A percentile compares a stretch with the other conserved stretches of the same genome.
Conservation (phyloP, 2,888 invertebrate species). For the Ennomos erosarius region DNA sequence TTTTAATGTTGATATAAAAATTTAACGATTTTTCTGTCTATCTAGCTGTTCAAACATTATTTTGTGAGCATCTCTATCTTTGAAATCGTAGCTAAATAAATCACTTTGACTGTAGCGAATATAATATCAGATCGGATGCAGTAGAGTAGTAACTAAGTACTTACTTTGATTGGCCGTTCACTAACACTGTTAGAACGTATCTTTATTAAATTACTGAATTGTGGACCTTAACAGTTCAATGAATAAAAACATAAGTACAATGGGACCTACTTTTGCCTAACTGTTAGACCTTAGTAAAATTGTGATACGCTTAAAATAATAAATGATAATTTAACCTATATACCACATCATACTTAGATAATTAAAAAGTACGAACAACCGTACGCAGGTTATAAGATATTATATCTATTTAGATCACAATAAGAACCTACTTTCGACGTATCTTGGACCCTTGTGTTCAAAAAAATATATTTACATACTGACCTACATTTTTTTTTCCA, state of each 20-base stretch:
- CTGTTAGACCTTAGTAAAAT: slow-evolving; percentile 62
- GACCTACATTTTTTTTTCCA: slow-evolving; percentile 1
- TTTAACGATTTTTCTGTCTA: slow-evolving; percentile 22
- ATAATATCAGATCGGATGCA: slow-evolving; percentile 9
- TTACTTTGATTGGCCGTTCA: slow-evolving; percentile 8
- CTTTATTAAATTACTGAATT: slow-evolving; percentile 17
- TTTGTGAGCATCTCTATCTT: slow-evolving; percentile 23
- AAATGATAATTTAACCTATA: slow-evolving; percentile 37
- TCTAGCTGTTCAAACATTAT: slow-evolving; percentile 23
- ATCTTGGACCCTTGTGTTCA: slow-evolving; percentile 18
- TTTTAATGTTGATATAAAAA: slow-evolving; percentile 54
- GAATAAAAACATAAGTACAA: slow-evolving; percentile 60
- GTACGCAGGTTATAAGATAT: slow-evolving; percentile 5
- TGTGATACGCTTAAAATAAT: slow-evolving; percentile 59
- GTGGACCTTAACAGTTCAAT: slow-evolving; percentile 49
- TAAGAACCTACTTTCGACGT: slow-evolving; percentile 7
- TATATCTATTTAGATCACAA: slow-evolving; percentile 14
- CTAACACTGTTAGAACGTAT: slow-evolving; percentile 6
- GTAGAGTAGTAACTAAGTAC: slow-evolving; percentile 14
- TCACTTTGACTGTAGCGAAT: slow-evolving; percentile 10
- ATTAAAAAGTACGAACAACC: slow-evolving; percentile 13
- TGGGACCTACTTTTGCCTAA: slow-evolving; percentile 74
- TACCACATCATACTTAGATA: slow-evolving; percentile 27
- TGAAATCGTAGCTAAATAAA: slow-evolving; percentile 13
- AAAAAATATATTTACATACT: slow-evolving; percentile 19